phyloP scores from a whole-genome alignment of 1,140 invertebrate genomes.

The Homalodisca vitripennis region DNA sequence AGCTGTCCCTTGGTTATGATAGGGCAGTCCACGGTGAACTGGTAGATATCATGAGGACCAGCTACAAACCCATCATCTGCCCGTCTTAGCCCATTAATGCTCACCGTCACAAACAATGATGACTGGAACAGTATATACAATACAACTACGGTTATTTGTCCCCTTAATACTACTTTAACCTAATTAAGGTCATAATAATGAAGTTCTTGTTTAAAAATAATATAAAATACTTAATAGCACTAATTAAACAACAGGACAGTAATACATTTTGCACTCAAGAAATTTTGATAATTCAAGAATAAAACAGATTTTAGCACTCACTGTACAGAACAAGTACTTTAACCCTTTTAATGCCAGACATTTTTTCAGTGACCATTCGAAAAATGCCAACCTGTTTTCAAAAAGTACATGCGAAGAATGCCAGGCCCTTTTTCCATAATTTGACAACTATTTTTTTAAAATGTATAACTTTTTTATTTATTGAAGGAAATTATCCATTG shows the following conservation, averaged over 20 bases:
- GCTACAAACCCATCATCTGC: neutral
- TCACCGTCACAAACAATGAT: neutral
- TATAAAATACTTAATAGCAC: neutral
- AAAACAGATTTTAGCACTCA: neutral
- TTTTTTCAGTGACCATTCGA: no score
- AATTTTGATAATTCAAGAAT: neutral
- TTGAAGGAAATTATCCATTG: no score
- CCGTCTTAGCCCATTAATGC: neutral
- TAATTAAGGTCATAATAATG: no score
- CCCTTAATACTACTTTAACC: neutral
- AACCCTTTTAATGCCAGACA: no score
- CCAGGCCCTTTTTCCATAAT: no score
- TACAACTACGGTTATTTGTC: neutral
- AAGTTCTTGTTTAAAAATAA: no score
- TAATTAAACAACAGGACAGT: neutral
- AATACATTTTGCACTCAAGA: neutral
- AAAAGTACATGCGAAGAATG: no score
- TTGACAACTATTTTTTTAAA: no score
- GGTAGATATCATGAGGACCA: neutral
- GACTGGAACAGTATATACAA: neutral
- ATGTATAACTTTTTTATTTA: no score
- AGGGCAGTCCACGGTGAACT: slow-evolving; percentile 6
- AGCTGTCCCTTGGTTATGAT: slow-evolving; percentile 2
- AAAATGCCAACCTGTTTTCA: no score
- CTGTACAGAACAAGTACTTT: no score